These are phyloP conservation scores for Bombus consobrinus DNA, from an alignment of 1,140 invertebrate genomes.

Conservation along the genomic window DNA sequence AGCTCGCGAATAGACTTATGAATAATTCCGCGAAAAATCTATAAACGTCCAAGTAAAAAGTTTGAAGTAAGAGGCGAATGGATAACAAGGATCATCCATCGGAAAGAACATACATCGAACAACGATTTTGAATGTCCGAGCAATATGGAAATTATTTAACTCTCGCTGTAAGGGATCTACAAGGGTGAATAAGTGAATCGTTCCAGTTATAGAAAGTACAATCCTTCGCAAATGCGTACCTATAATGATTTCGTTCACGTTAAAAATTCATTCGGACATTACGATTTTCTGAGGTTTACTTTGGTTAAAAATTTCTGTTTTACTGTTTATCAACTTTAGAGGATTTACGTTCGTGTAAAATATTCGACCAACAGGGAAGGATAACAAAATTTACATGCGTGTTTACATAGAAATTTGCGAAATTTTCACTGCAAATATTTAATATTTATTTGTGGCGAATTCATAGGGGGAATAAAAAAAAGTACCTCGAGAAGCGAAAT, in stretches of 20 bases:
- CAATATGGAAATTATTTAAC: background rate
- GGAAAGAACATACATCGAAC: background rate
- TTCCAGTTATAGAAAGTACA: constrained; percentile 21
- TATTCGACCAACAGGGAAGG: too few species aligned
- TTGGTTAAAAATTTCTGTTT: too few species aligned
- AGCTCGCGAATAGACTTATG: background rate
- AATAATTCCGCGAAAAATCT: constrained; percentile 1
- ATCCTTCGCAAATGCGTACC: background rate
- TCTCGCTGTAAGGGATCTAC: background rate
- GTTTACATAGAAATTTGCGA: background rate
- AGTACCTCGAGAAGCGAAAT: background rate
- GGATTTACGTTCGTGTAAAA: too few species aligned
- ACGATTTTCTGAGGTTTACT: constrained; percentile 27
- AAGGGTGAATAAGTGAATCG: background rate
- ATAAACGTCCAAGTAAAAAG: constrained; percentile 2
- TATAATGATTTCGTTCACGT: background rate
- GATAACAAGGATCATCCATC: constrained; percentile 28
- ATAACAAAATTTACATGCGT: too few species aligned
- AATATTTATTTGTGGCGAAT: too few species aligned
- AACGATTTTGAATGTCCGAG: background rate
- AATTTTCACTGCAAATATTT: background rate
- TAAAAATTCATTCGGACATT: background rate
- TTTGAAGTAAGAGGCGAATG: background rate
- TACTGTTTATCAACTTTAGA: too few species aligned
- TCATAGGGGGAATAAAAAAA: background rate